A percentile compares a stretch with the other conserved stretches of the same genome.
phyloP scores from a whole-genome alignment of 2,888 invertebrate genomes.

The Ormyrus thymus region DNA sequence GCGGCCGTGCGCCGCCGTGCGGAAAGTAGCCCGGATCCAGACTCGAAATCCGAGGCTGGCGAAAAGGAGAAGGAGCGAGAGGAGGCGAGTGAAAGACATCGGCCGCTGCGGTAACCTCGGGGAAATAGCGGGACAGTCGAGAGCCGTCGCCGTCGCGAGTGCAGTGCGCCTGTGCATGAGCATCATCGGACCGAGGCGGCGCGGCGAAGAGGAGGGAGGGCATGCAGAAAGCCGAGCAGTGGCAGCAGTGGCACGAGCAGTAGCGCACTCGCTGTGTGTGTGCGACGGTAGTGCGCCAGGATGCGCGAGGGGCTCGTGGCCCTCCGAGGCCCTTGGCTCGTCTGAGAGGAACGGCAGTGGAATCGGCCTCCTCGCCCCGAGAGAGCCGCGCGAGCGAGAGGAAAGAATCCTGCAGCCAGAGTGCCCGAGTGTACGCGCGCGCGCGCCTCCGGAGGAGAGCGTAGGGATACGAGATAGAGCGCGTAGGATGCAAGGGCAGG shows the following conservation, averaged over 20 bases:
- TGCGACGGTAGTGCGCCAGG: conserved; percentile 59
- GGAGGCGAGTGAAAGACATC: neutral
- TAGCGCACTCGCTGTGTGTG: too few species aligned
- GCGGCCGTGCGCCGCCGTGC: too few species aligned
- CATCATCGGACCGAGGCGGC: too few species aligned
- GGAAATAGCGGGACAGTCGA: conserved; percentile 2
- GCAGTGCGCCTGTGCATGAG: neutral
- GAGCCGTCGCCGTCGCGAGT: neutral
- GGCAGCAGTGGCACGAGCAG: conserved; percentile 18
- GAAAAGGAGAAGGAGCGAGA: neutral
- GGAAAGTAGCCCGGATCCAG: neutral
- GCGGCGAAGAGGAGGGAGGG: neutral
- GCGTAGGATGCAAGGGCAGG: conserved; percentile 26
- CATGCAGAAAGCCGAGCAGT: neutral
- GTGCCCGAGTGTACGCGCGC: conserved; percentile 3
- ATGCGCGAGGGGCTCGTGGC: conserved; percentile 53
- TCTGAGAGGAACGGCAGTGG: neutral
- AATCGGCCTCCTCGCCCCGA: too few species aligned
- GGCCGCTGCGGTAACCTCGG: neutral
- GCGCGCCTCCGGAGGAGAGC: neutral
- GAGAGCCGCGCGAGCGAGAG: too few species aligned
- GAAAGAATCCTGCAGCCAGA: neutral
- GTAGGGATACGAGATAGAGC: neutral
- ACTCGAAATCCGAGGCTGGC: neutral
- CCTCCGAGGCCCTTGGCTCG: conserved; percentile 36